Conservation (phyloP, 2,888 invertebrate genomes). For the Tetrapedia diversipes region DNA sequence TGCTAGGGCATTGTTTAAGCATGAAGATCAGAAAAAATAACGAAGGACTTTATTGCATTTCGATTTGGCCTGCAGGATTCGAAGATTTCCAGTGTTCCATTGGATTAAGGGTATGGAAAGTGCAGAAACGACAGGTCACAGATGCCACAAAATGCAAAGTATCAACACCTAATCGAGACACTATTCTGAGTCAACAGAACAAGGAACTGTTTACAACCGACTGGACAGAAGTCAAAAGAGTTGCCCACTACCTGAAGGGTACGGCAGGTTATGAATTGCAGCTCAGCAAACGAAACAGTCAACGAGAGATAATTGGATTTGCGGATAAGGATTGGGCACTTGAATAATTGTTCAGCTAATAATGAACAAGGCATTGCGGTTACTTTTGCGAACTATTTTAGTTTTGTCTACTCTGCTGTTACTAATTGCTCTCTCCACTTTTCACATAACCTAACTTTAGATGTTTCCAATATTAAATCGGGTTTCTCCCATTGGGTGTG, state of each 20-base stretch:
- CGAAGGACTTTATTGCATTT: neutral
- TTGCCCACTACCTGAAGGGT: neutral
- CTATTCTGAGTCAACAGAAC: neutral
- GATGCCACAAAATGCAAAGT: neutral
- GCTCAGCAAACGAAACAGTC: neutral
- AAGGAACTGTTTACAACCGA: neutral
- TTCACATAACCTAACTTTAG: too few species aligned
- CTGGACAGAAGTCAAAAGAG: neutral
- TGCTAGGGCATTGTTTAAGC: neutral
- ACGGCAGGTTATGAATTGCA: neutral
- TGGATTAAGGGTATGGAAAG: neutral
- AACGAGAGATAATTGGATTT: neutral
- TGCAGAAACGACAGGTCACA: neutral
- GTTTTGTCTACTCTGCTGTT: too few species aligned
- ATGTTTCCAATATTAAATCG: too few species aligned
- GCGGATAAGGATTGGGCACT: too few species aligned
- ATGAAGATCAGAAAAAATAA: neutral
- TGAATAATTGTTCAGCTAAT: too few species aligned
- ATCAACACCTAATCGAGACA: constrained; percentile 1
- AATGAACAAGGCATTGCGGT: too few species aligned
- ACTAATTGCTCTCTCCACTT: too few species aligned
- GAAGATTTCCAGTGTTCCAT: neutral
- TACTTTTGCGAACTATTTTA: too few species aligned
- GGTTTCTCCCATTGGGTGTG: too few species aligned
- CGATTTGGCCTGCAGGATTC: neutral